Base-by-base conservation (phyloP, 2,888 invertebrate species). In the Drosophila trichaetosa region DNA sequence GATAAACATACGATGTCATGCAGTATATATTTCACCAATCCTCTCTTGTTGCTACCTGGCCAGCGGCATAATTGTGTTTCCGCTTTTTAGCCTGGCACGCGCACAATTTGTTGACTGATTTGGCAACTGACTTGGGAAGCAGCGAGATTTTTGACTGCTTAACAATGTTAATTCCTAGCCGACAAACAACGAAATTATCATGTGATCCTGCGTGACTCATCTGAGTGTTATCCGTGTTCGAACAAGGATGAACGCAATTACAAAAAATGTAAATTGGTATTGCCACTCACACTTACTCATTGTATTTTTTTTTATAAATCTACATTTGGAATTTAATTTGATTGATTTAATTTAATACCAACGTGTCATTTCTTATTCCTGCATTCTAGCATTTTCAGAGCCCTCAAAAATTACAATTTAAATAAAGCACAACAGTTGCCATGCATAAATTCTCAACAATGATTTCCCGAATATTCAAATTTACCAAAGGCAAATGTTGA, bases 151-250 rank as follows among this genome's bases (percentile, higher is more conserved):
- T 61, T 76, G 70, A 67, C 80, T 76, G 77, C 76, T 80, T 49
- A 80, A 68, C 83, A 80, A 83, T 73, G 70, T 58, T 73, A 66
- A 76, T 68, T 73, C 70, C 38, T 62, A 34, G 29, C 21, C 38
- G 46, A 16, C 24, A 46, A 54, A 24, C 34, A 68, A 16, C 24
- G n/a, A 21, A 27, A 61, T 64, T 31, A 4, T 42, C 36, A 52
- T 53, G 56, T 59, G 66, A 40, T 70, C 38, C 49, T 46, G 13
- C 31, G 36, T 10, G 24, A 64, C 42, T 62, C 49, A 38, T 69
- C 27, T 51, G 21, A 6, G n/a, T 36, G 18, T 51, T 59, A 74
- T 48, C 40, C 27, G 16, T 11, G 27, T 34, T 49, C 8, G 5
- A 34, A 34, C 42, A 46, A 29, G 51, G 29, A 11, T 52, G 2